A percentile compares a stretch with the other conserved stretches of the same genome.
Conservation (phyloP, 2,888 invertebrate species). For the Glyphotaelius pellucidus region DNA sequence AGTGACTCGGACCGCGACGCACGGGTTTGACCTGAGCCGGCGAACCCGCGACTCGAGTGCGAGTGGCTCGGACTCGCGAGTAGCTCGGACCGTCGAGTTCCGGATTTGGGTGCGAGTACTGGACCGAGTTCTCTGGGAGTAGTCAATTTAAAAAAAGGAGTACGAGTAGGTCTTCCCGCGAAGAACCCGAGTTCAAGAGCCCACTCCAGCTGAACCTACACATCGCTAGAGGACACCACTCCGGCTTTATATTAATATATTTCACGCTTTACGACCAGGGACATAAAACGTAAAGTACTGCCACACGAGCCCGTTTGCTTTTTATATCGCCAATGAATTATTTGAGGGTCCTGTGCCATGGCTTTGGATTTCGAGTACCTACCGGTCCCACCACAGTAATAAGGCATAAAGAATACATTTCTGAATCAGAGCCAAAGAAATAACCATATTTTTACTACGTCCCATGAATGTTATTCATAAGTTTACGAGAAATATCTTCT, state of each 20-base stretch:
- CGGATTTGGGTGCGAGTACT: too few relatives aligned
- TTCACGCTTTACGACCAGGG: conserved; percentile 4
- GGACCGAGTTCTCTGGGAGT: too few relatives aligned
- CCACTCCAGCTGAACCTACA: too few relatives aligned
- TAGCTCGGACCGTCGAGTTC: too few relatives aligned
- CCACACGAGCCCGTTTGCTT: conserved; percentile 9
- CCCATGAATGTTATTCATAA: not conserved
- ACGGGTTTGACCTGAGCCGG: too few relatives aligned
- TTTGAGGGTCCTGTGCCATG: not conserved
- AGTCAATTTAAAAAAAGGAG: too few relatives aligned
- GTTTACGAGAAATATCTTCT: not conserved
- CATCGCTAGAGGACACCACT: not conserved
- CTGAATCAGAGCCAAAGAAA: conserved; percentile 7
- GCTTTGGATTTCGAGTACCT: not conserved
- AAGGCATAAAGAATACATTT: not conserved
- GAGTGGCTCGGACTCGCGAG: too few relatives aligned
- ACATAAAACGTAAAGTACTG: not conserved
- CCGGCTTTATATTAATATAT: not conserved
- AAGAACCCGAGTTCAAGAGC: too few relatives aligned
- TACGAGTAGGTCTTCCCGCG: too few relatives aligned
- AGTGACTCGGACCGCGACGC: too few relatives aligned
- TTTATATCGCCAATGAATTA: conserved; percentile 19
- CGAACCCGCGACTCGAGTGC: too few relatives aligned
- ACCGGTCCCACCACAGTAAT: not conserved
- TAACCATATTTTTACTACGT: not conserved